Conservation (phyloP, 2,888 invertebrate genomes). For the Hydropsyche betteni region DNA sequence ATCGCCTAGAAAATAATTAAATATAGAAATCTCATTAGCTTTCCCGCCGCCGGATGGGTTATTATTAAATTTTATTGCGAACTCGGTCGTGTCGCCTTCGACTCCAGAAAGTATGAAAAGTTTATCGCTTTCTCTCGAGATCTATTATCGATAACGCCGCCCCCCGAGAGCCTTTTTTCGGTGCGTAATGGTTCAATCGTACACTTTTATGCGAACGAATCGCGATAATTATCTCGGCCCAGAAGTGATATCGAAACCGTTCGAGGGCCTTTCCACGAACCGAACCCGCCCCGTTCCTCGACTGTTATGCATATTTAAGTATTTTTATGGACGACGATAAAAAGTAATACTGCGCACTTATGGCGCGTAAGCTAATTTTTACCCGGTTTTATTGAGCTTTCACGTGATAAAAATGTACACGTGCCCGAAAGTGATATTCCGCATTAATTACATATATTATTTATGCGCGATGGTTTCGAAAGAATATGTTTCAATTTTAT, state of each 20-base stretch:
- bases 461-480: too few species aligned
- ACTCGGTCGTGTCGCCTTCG: background rate
- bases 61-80: background rate
- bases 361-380: too few species aligned
- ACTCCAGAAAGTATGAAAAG: background rate
- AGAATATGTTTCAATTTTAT: too few species aligned
- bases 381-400: too few species aligned
- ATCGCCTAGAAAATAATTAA: too few species aligned
- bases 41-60: too few species aligned
- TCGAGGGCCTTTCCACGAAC: conserved; percentile 5
- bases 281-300: background rate
- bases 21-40: too few species aligned
- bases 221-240: background rate
- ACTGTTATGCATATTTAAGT: background rate
- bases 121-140: conserved; percentile 16
- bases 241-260: background rate
- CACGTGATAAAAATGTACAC: too few species aligned
- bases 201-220: too few species aligned
- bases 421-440: too few species aligned
- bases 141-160: conserved; percentile 5
- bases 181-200: conserved; percentile 4
- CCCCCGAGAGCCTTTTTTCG: background rate
- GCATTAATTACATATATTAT: too few species aligned
- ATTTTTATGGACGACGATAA: background rate
- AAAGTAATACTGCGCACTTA: background rate